Percentiles rank a stretch among this genome's conserved stretches.
These are phyloP conservation scores for Oceanites oceanicus DNA, from an alignment of 2,113 vertebrate genomes.

Conservation along the genomic window DNA sequence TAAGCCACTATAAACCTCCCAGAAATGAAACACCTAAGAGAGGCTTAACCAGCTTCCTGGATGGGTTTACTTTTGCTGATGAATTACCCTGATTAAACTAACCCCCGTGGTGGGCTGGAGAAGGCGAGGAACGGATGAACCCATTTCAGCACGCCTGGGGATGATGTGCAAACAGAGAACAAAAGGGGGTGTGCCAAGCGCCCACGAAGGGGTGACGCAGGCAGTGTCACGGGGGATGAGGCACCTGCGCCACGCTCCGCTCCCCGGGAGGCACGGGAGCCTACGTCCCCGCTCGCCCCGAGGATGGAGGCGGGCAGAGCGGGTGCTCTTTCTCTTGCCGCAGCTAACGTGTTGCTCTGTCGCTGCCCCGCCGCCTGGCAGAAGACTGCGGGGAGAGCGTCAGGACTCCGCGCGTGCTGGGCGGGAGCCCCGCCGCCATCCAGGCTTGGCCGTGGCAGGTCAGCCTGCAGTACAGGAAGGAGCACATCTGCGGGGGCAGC, in stretches of 20 bases:
- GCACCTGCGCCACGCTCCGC: accelerated
- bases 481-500: slow-evolving; percentile 88
- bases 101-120: not conserved
- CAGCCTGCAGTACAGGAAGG: slow-evolving; percentile 80
- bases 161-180: not conserved
- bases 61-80: not conserved
- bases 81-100: not conserved
- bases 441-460: slow-evolving; percentile 91
- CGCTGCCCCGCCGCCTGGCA: accelerated
- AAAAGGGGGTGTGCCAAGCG: not conserved
- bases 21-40: not conserved
- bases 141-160: not conserved
- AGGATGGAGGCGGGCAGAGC: not conserved
- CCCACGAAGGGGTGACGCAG: not conserved
- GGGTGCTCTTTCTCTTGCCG: not conserved
- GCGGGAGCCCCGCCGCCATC: slow-evolving; percentile 76
- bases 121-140: not conserved
- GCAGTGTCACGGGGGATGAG: accelerated
- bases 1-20: not conserved
- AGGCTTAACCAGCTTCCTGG: not conserved
- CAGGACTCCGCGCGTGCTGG: slow-evolving; percentile 77
- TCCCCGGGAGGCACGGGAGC: accelerated
- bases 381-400: slow-evolving; percentile 78
- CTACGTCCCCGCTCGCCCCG: accelerated
- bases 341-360: not conserved